These are phyloP conservation scores for Gallinago solitaria DNA, from an alignment of 2,797 vertebrate genomes.

Conservation along the genomic window DNA sequence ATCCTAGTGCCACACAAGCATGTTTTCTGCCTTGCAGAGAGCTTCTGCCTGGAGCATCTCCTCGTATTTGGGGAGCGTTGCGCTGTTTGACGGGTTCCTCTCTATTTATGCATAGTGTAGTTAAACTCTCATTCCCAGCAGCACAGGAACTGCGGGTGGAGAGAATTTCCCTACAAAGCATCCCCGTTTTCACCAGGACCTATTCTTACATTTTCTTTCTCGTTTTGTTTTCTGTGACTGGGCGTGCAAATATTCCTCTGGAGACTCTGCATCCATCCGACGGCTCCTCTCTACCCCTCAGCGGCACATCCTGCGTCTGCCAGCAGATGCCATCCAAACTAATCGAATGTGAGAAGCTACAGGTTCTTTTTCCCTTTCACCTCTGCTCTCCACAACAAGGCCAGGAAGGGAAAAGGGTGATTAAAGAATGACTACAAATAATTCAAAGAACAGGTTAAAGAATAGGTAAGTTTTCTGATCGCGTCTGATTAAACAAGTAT, in stretches of 20 bases:
- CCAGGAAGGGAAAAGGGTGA: not conserved
- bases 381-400: not conserved
- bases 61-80: not conserved
- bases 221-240: not conserved
- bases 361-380: not conserved
- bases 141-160: not conserved
- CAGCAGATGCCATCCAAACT: conserved; percentile 43
- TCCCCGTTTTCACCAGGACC: not conserved
- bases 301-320: not conserved
- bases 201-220: not conserved
- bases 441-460: not conserved
- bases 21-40: not conserved
- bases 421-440: not conserved
- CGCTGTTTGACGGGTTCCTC: not conserved
- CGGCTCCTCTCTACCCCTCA: not conserved
- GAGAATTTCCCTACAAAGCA: not conserved
- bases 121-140: not conserved
- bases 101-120: not conserved
- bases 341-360: not conserved
- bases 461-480: not conserved
- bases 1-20: not conserved
- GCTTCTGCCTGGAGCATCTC: not conserved
- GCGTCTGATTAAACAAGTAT: not conserved
- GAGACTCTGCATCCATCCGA: not conserved
- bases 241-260: not conserved